Conservation (phyloP, 2,888 invertebrate genomes). For the Papilio gigon region DNA sequence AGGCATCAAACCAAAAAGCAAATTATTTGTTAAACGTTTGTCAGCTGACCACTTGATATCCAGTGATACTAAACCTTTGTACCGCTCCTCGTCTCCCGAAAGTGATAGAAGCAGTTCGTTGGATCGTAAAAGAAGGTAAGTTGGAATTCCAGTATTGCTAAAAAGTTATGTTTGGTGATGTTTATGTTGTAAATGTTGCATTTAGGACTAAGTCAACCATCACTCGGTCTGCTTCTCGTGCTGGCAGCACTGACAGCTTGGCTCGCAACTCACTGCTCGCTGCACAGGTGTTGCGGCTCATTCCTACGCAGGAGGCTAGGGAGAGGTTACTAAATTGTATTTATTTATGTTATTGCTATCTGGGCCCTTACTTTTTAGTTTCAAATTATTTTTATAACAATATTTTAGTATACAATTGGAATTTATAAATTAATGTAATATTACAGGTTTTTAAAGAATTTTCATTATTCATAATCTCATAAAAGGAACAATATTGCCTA, state of each 20-base stretch:
- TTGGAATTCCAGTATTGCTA: conserved; percentile 20
- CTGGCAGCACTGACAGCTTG: conserved; percentile 85
- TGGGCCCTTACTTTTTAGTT: conserved; percentile 9
- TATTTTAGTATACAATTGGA: not conserved
- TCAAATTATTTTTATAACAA: not conserved
- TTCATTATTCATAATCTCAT: not conserved
- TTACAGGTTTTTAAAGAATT: not conserved
- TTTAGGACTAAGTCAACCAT: conserved; percentile 73
- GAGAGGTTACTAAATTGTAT: conserved; percentile 81
- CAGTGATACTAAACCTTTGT: conserved; percentile 70
- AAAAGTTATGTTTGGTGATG: conserved; percentile 19
- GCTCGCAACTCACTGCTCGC: conserved; percentile 89
- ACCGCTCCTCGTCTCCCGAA: conserved; percentile 75
- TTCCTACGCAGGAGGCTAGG: conserved; percentile 91
- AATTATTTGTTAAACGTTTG: conserved; percentile 75
- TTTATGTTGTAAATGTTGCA: conserved; percentile 41
- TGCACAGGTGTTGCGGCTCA: conserved; percentile 90
- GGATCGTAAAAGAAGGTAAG: conserved; percentile 75
- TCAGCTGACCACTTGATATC: conserved; percentile 79
- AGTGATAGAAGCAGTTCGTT: conserved; percentile 78
- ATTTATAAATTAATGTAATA: no score
- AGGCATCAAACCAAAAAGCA: conserved; percentile 73
- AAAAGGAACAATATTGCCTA: conserved; percentile 9
- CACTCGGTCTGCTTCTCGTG: conserved; percentile 70
- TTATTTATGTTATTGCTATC: conserved; percentile 30